Base-by-base conservation (phyloP, 2,888 invertebrate genomes). In the Oscheius sp. region DNA sequence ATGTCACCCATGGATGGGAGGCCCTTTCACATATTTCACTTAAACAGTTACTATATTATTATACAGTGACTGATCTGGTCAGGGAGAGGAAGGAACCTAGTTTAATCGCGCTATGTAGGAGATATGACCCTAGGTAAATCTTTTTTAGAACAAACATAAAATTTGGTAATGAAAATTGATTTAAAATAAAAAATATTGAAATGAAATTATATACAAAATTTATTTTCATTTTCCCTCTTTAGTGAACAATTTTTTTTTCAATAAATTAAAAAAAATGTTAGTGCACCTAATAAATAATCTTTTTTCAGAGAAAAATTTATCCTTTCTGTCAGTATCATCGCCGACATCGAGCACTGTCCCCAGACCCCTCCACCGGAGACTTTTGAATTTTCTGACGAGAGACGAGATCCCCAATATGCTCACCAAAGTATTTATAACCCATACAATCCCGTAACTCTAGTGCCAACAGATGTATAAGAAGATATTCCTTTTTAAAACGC, bases 221-320 rank as follows among this genome's bases (percentile, higher is more conserved):
- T n/a, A 26, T 22, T 9, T 20, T 20, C 14, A 47, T 49, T n/a
- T 67, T n/a, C n/a, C n/a, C n/a, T n/a, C n/a, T 6, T 67, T 69
- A n/a, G n/a, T 26, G n/a, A 20, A n/a, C 12, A 6, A 12, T n/a
- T 26, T 64, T 65, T 65, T 17, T 65, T 8, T 12, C 62, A n/a
- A 22, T 8, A 24, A 32, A 24, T 20, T 32, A 6, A 38, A 28
- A 22, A 30, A 45, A 3, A 26, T 26, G 2, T n/a, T n/a, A 2
- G 9, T 33, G 20, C 14, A 2, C 30, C 22, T 9, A 24, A 22
- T 17, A 12, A 22, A 6, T 30, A n/a, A n/a, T 8, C 17, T 12
- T 4, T 50, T 78, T 83, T 38, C 75, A 93, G 94, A 80, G 91
- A 92, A 38, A 91, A 94, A 86, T 91, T 95, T 84, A 92, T 96